A percentile compares a stretch with the other conserved stretches of the same genome.
These are phyloP conservation scores for Manis javanica DNA, from an alignment of 2,797 vertebrate genomes.

Conservation along the genomic window DNA sequence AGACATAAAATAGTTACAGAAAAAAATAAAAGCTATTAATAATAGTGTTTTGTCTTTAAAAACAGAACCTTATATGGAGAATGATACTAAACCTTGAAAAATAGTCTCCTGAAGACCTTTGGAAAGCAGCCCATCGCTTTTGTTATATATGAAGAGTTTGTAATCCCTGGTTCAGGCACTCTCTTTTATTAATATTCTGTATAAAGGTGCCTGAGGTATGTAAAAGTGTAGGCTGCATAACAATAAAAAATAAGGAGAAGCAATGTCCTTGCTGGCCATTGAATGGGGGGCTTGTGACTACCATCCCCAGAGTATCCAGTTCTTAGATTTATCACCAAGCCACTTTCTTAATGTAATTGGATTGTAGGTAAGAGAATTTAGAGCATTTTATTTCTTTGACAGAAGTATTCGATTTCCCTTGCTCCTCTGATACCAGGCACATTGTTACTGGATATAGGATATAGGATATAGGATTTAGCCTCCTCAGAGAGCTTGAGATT, in stretches of 20 bases:
- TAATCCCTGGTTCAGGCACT: not conserved
- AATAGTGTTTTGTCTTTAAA: not conserved
- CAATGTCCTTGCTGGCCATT: not conserved
- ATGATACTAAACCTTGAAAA: not conserved
- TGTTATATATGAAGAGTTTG: slow-evolving; percentile 19
- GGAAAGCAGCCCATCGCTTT: not conserved
- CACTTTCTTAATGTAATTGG: not conserved
- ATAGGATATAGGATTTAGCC: not conserved
- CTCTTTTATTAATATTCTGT: slow-evolving; percentile 31
- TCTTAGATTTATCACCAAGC: slow-evolving; percentile 27
- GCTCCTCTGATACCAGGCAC: not conserved
- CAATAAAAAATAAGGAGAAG: not conserved
- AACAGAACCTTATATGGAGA: not conserved
- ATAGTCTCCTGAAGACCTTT: not conserved
- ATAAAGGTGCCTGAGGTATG: not conserved
- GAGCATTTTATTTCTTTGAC: not conserved
- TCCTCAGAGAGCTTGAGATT: not conserved
- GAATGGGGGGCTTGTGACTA: not conserved
- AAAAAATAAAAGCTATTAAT: slow-evolving; percentile 4
- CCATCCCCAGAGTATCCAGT: not conserved
- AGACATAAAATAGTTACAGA: not conserved
- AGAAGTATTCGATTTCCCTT: slow-evolving; percentile 9
- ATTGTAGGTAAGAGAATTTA: slow-evolving; percentile 6
- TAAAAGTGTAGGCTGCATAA: not conserved
- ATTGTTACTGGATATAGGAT: not conserved